Conservation (phyloP, 92 coral and sea anemone genomes). For the Diadumene lineata region DNA sequence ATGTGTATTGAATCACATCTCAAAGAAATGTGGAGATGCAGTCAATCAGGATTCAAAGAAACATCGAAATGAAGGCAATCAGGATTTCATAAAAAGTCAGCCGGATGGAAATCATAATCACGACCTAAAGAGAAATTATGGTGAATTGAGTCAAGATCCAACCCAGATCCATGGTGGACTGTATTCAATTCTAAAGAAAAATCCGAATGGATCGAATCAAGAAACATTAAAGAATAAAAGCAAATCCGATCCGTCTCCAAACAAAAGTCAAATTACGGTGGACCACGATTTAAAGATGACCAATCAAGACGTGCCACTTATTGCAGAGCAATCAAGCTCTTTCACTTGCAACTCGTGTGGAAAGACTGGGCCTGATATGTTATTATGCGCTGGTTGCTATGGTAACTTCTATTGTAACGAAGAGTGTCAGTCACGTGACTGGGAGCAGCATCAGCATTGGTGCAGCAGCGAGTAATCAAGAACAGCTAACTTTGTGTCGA, state of each 20-base stretch:
- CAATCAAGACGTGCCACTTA: neutral
- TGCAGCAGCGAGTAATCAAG: slow-evolving; percentile 17
- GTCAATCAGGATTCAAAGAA: too few relatives aligned
- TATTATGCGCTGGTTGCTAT: slow-evolving; percentile 51
- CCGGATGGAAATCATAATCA: too few relatives aligned
- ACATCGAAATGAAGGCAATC: too few relatives aligned
- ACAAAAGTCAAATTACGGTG: neutral
- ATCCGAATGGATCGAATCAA: neutral
- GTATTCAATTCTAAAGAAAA: too few relatives aligned
- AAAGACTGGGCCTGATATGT: slow-evolving; percentile 24
- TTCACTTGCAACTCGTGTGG: slow-evolving; percentile 43
- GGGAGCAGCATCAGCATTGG: slow-evolving; percentile 47
- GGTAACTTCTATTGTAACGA: slow-evolving; percentile 47
- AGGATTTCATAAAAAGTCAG: too few relatives aligned
- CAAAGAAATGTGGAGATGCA: too few relatives aligned
- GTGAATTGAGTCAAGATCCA: too few relatives aligned
- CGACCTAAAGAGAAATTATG: too few relatives aligned
- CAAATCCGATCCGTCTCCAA: too few relatives aligned
- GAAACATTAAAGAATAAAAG: neutral
- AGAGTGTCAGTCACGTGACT: slow-evolving; percentile 54
- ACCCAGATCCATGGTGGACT: too few relatives aligned
- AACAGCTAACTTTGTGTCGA: too few relatives aligned
- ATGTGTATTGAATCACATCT: too few relatives aligned
- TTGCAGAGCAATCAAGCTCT: neutral
- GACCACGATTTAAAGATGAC: neutral